A percentile compares a stretch with the other conserved stretches of the same genome.
These are phyloP conservation scores for Ciconia maguari DNA, from an alignment of 2,113 vertebrate genomes.

Conservation along the genomic window DNA sequence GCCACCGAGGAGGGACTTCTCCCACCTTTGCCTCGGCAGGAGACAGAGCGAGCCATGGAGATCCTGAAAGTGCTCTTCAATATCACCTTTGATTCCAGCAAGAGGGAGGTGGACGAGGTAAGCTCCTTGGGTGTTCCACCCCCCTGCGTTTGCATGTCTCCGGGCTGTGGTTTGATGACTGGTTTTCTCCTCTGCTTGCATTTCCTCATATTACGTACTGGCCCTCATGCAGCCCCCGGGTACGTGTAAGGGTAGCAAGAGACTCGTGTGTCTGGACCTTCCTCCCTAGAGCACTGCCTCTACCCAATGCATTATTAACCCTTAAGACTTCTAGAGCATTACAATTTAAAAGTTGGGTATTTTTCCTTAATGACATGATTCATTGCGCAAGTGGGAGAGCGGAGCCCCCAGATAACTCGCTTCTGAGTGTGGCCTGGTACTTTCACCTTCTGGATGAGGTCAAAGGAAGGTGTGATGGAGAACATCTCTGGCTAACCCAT, in stretches of 20 bases:
- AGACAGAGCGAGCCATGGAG: slow-evolving; percentile 89
- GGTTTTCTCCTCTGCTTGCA: not conserved
- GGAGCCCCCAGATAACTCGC: rapidly evolving
- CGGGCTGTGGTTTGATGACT: rapidly evolving
- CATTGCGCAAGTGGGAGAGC: rapidly evolving
- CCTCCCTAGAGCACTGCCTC: not conserved
- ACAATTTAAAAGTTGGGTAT: not conserved
- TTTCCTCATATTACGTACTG: rapidly evolving
- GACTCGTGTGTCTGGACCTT: rapidly evolving
- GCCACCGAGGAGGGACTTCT: slow-evolving; percentile 22
- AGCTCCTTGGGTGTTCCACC: not conserved
- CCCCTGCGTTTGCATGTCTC: rapidly evolving
- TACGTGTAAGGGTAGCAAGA: rapidly evolving
- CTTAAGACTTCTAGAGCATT: not conserved
- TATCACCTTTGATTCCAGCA: slow-evolving; percentile 86
- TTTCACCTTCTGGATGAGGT: not conserved
- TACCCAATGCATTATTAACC: not conserved
- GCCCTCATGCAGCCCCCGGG: rapidly evolving
- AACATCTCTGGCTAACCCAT: not conserved
- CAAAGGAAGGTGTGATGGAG: not conserved
- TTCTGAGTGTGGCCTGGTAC: not conserved
- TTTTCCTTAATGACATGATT: not conserved
- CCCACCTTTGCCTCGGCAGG: slow-evolving; percentile 76
- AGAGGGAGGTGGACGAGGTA: slow-evolving; percentile 87
- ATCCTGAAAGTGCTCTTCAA: slow-evolving; percentile 96